A percentile compares a stretch with the other conserved stretches of the same genome.
Conservation (phyloP, 2,797 vertebrate genomes). For the Telmatherina bonti region DNA sequence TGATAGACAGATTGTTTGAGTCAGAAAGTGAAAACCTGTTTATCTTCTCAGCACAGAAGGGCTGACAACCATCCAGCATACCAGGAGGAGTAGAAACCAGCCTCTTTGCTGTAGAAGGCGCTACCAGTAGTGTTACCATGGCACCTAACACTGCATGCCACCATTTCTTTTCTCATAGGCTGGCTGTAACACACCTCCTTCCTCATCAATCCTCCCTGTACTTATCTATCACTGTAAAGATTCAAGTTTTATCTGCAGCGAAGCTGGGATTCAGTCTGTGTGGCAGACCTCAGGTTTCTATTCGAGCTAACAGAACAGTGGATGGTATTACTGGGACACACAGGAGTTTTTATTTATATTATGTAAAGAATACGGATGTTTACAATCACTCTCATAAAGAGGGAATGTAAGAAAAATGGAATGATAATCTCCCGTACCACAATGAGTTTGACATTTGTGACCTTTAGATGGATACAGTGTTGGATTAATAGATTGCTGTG, state of each 20-base stretch:
- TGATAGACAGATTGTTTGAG: slow-evolving; percentile 39
- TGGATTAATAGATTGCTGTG: neutral
- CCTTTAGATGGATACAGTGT: neutral
- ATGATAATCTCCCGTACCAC: neutral
- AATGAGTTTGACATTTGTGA: neutral
- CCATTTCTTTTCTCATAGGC: slow-evolving; percentile 51
- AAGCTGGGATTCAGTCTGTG: slow-evolving; percentile 5
- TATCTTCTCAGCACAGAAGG: slow-evolving; percentile 60
- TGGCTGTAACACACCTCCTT: slow-evolving; percentile 27
- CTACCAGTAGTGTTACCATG: slow-evolving; percentile 77
- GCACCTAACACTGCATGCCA: slow-evolving; percentile 58
- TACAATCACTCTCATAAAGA: neutral
- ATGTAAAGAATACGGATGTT: neutral
- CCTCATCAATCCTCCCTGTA: slow-evolving; percentile 33
- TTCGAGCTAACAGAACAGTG: neutral
- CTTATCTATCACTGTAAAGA: slow-evolving; percentile 42
- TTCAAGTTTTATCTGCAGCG: slow-evolving; percentile 21
- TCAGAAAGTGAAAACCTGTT: slow-evolving; percentile 42
- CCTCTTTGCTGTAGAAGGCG: slow-evolving; percentile 46
- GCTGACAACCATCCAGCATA: slow-evolving; percentile 63
- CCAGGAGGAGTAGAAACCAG: slow-evolving; percentile 65
- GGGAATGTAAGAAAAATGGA: neutral
- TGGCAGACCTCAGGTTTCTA: neutral
- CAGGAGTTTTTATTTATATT: too few relatives aligned
- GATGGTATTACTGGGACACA: neutral